Evolutionary conservation across 2,113 vertebrate genomes (phyloP), one percentile per base, ranked within the genome.

Genomic region (Tragelaphus buxtoni): DNA sequence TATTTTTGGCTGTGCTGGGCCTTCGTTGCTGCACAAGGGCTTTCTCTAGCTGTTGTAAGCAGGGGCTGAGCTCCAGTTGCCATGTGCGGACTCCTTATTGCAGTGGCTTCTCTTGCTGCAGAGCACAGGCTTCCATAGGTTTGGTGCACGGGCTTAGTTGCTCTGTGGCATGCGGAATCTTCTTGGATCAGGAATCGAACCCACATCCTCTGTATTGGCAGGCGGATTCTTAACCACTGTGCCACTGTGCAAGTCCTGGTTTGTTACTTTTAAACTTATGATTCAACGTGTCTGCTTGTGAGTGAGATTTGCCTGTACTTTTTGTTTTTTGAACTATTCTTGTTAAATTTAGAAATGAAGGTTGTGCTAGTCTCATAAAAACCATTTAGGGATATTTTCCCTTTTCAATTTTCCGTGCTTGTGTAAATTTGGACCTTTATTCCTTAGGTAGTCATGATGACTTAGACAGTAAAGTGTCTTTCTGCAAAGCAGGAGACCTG

Each of bases 31-130:
- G 17, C 32, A 69, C n/a, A 35, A 18, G n/a, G n/a, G 9, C n/a
- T 69, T 69, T 35, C n/a, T 69, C n/a, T 1, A 69, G 17, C 63
- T 69, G 17, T 1, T 35, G 17, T 2, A n/a, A 35, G 9, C 63
- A 65, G n/a, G 17, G 63, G n/a, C n/a, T 69, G 16, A 35, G 35
- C 63, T 69, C 63, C 63, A 35, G 9, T 9, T 20, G 17, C 63
- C n/a, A 5, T 10, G 63, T 69, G n/a, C 1, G 0, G n/a, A 22
- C 2, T 63, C 30, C 28, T 35, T 22, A 5, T 2, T 10, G 4
- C 63, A 35, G 8, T 69, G 63, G 18, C 4, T 69, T 69, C 63
- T 69, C n/a, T 20, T 35, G 4, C n/a, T 69, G n/a, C n/a, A 69
- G n/a, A 69, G 63, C 17, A 35, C 63, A 69, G 63, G 18, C 63